These are phyloP conservation scores for Pica pica DNA, from an alignment of 2,113 vertebrate genomes.

Conservation along the genomic window DNA sequence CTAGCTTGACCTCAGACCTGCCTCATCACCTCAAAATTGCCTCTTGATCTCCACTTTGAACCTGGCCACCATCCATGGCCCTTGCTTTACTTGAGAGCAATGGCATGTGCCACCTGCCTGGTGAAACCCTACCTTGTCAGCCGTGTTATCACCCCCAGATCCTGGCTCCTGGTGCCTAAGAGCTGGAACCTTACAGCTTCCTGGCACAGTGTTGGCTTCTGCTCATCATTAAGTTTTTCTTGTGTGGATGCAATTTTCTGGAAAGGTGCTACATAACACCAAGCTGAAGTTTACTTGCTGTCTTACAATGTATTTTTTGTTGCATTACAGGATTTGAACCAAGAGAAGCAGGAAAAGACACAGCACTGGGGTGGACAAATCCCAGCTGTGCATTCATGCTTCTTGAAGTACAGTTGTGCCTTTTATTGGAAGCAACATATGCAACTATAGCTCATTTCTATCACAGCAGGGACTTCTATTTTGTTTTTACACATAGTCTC, in stretches of 20 bases:
- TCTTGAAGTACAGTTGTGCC: not conserved
- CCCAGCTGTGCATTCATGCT: not conserved
- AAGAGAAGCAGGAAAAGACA: not conserved
- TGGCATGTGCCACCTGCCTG: not conserved
- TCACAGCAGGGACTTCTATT: not conserved
- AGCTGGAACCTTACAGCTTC: not conserved
- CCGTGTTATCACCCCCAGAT: not conserved
- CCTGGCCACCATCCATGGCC: not conserved
- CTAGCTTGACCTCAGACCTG: not conserved
- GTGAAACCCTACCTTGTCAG: not conserved
- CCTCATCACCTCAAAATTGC: not conserved
- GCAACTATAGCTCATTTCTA: not conserved
- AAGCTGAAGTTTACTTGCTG: constrained; percentile 5
- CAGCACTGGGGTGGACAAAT: not conserved
- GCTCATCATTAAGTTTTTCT: not conserved
- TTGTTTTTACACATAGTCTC: not conserved
- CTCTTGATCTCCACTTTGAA: not conserved
- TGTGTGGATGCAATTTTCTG: not conserved
- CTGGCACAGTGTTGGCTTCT: not conserved
- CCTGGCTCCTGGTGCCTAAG: not conserved
- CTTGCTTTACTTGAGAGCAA: not conserved
- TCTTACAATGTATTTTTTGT: not conserved
- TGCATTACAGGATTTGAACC: not conserved
- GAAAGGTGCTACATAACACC: not conserved
- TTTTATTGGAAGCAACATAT: not conserved